These are phyloP conservation scores for Chaetops frenatus DNA, from an alignment of 2,113 vertebrate species.

Conservation along the genomic window DNA sequence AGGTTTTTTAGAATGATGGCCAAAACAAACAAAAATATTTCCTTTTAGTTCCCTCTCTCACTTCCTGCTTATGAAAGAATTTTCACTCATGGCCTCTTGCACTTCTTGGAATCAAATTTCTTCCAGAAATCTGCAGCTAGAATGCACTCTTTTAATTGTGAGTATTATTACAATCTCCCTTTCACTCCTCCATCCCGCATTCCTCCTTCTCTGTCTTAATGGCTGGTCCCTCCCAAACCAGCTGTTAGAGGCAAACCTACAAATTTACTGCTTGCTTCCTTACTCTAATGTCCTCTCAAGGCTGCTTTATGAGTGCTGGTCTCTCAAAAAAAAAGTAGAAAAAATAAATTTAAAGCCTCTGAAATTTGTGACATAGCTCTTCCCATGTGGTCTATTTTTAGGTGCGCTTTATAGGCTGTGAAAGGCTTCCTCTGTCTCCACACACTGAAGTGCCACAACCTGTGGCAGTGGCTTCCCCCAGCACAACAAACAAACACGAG, in stretches of 20 bases:
- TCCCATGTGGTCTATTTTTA: neutral
- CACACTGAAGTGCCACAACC: neutral
- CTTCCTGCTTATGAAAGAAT: slow-evolving; percentile 68
- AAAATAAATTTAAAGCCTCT: neutral
- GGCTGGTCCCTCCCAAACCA: neutral
- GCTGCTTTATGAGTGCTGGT: neutral
- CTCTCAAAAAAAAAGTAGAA: neutral
- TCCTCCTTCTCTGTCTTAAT: neutral
- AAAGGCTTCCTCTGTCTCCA: neutral
- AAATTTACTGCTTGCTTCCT: slow-evolving; percentile 30
- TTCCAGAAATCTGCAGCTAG: slow-evolving; percentile 37
- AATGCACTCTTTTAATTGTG: slow-evolving; percentile 57
- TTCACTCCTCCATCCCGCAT: slow-evolving; percentile 12
- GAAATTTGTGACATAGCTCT: neutral
- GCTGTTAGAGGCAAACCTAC: slow-evolving; percentile 21
- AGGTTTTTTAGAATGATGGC: slow-evolving; percentile 20
- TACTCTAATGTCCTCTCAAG: neutral
- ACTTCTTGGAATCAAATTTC: slow-evolving; percentile 59
- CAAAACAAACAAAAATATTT: slow-evolving; percentile 61
- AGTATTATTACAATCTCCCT: slow-evolving; percentile 52
- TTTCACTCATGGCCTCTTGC: slow-evolving; percentile 56
- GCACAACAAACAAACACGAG: accelerated
- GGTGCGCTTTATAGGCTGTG: neutral
- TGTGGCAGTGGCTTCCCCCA: neutral
- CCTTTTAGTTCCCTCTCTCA: slow-evolving; percentile 38